Conservation (phyloP, 2,113 vertebrate species). For the Aviceda subcristata region DNA sequence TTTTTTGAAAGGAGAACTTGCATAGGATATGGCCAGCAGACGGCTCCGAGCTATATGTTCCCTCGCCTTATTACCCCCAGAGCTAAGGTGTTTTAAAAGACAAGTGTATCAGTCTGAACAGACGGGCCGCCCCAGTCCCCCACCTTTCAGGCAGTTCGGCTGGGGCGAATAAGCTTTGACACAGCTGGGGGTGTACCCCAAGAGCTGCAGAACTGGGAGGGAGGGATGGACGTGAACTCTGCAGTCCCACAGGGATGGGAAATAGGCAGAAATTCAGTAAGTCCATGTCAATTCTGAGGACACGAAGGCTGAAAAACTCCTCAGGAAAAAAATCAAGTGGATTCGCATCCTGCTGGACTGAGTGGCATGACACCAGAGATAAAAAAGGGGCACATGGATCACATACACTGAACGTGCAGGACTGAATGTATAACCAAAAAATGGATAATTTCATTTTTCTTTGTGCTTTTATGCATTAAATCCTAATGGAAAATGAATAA, state of each 20-base stretch:
- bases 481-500: neutral
- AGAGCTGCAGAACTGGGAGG: neutral
- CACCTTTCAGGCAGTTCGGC: neutral
- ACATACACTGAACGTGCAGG: neutral
- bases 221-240: neutral
- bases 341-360: neutral
- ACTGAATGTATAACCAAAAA: neutral
- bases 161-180: neutral
- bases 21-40: neutral
- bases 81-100: neutral
- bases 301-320: neutral
- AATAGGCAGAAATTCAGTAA: neutral
- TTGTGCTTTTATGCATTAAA: neutral
- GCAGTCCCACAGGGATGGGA: neutral
- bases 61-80: neutral
- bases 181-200: rapidly evolving
- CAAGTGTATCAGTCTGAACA: neutral
- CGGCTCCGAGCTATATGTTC: neutral
- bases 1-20: neutral
- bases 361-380: neutral
- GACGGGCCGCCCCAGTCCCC: neutral
- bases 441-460: neutral
- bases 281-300: neutral
- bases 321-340: neutral
- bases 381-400: neutral